Conservation (phyloP, 2,113 vertebrate genomes). For the Merops nubicus region DNA sequence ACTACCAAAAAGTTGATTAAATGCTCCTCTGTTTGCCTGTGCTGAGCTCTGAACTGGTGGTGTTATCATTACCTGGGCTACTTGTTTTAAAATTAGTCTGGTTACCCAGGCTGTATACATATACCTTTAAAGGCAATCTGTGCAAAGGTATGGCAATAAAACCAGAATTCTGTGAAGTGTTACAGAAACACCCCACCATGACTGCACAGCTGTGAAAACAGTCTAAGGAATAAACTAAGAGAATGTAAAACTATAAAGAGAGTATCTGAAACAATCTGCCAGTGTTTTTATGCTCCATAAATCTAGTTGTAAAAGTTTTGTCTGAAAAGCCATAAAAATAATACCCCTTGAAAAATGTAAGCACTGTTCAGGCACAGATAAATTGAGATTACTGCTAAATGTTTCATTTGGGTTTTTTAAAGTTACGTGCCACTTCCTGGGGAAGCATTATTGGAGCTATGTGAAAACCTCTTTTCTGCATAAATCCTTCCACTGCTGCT, state of each 20-base stretch:
- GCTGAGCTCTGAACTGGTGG: background rate
- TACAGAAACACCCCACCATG: background rate
- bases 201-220: conserved; percentile 49
- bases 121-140: background rate
- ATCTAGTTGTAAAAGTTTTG: conserved; percentile 18
- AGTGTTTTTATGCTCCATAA: background rate
- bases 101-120: background rate
- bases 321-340: conserved; percentile 37
- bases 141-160: background rate
- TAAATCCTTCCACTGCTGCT: conserved; percentile 22
- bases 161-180: background rate
- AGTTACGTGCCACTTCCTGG: background rate
- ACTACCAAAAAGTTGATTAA: background rate
- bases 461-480: background rate
- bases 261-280: background rate
- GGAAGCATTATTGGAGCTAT: background rate
- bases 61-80: background rate
- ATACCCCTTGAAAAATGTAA: conserved; percentile 2
- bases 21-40: background rate
- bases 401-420: background rate
- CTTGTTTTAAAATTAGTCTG: background rate
- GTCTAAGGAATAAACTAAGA: conserved; percentile 23
- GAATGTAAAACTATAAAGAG: conserved; percentile 2
- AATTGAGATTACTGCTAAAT: background rate
- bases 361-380: conserved; percentile 1